Conservation (phyloP, 2,888 invertebrate species). For the Nomada fucata region DNA sequence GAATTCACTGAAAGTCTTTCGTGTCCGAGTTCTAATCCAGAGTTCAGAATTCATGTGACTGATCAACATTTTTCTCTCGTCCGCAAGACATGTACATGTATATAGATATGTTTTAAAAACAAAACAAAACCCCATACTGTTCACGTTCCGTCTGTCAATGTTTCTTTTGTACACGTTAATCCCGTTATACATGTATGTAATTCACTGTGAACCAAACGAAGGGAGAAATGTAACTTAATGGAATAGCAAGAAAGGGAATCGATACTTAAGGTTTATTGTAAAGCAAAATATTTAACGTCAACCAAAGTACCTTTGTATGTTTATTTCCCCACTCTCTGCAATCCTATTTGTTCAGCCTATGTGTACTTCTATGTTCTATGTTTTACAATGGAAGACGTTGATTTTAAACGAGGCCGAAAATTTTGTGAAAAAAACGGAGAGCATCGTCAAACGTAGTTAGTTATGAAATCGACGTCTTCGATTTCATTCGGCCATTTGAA, state of each 20-base stretch:
- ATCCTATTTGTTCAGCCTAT: not conserved
- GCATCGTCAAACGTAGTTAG: not conserved
- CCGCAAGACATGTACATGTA: slow-evolving; percentile 19
- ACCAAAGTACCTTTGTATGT: slow-evolving; percentile 64
- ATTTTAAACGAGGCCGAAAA: not conserved
- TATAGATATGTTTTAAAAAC: slow-evolving; percentile 21
- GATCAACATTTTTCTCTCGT: slow-evolving; percentile 25
- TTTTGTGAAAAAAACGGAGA: not conserved
- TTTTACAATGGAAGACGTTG: not conserved
- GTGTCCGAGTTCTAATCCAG: slow-evolving; percentile 39
- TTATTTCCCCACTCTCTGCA: slow-evolving; percentile 58
- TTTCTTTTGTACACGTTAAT: slow-evolving; percentile 31
- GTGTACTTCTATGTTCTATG: slow-evolving; percentile 13
- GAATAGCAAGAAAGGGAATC: slow-evolving; percentile 56
- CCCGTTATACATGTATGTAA: slow-evolving; percentile 22
- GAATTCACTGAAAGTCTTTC: not conserved
- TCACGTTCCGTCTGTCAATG: slow-evolving; percentile 27
- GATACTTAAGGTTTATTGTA: slow-evolving; percentile 74
- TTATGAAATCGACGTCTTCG: slow-evolving; percentile 8
- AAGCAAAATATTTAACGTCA: slow-evolving; percentile 71
- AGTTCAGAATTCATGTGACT: slow-evolving; percentile 36
- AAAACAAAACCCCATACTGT: slow-evolving; percentile 14
- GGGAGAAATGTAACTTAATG: slow-evolving; percentile 47
- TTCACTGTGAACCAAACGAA: slow-evolving; percentile 43
- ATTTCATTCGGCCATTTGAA: not conserved